Base-by-base conservation (phyloP, 2,113 vertebrate species). In the Peromyscus leucopus region DNA sequence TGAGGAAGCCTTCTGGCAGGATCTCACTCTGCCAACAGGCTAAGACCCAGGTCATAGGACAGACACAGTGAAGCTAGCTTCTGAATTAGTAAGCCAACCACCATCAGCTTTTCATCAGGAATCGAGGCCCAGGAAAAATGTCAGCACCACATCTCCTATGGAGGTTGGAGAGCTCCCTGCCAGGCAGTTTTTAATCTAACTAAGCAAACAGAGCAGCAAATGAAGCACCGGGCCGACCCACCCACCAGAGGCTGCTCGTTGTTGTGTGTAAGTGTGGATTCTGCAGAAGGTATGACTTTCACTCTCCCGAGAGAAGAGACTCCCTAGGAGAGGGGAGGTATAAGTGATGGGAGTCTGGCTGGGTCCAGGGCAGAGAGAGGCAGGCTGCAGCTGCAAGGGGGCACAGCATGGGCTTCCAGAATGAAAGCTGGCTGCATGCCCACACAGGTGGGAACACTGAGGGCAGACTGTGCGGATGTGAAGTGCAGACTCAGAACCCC, bases 381-480 rank as follows among this genome's bases (percentile, higher is more conserved):
- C 28, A 33, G 16, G 11, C 74, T 63, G 31, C 46, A 69, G 48
- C 51, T 12, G 17, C 33, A 4, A 3, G 6, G 21, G 28, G 17
- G 13, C 0, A 2, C 72, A 46, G 22, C 31, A 10, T 12, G 28
- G 16, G 21, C 0, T n/a, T 5, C 11, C 0, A 0, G 9, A 1
- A 28, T 31, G 15, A 26, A 21, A 61, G 10, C 31, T 48, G 78
- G 63, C 26, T 31, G 5, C 2, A 0, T 2, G 0, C 0, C 7
- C 1, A 24, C 5, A 51, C 12, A 1, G 16, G 36, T 57, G 31
- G 48, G 8, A 39, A 31, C 26, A 2, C 13, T 8, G 33, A 48
- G n/a, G 33, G 1, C 19, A 6, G 16, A 17, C 1, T 6, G 3
- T 1, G 57, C 1, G 5, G 63, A 33, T 0, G 2, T 2, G 1